Evolutionary conservation across 2,113 vertebrate species (phyloP).

Genomic region (Stigmatopora argus): DNA sequence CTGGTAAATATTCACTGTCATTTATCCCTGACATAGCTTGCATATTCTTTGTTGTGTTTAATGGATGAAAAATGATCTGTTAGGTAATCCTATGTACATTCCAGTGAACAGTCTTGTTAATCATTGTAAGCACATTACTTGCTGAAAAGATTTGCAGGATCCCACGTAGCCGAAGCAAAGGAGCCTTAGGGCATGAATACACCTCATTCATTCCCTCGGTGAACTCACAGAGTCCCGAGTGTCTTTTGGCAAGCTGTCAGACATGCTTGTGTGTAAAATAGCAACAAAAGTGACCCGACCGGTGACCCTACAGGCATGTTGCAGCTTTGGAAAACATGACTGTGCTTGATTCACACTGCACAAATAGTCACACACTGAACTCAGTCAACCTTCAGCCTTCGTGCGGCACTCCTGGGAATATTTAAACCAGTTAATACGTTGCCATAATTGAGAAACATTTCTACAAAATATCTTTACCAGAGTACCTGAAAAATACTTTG

Average conservation of each 20-base stretch:
- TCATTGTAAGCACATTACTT: slow-evolving; percentile 22
- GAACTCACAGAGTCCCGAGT: slow-evolving; percentile 44
- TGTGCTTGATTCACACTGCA: slow-evolving; percentile 32
- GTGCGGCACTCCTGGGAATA: too few relatives aligned
- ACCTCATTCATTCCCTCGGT: slow-evolving; percentile 49
- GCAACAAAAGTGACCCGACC: slow-evolving; percentile 25
- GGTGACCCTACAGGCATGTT: slow-evolving; percentile 33
- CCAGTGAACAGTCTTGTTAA: slow-evolving; percentile 20
- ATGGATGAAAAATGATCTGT: slow-evolving; percentile 13
- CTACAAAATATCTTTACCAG: too few relatives aligned
- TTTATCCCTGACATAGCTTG: slow-evolving; percentile 7
- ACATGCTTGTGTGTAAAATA: slow-evolving; percentile 31
- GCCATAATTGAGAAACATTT: background rate
- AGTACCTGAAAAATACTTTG: background rate
- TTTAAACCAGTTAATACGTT: too few relatives aligned
- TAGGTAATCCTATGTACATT: slow-evolving; percentile 19
- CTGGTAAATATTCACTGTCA: background rate
- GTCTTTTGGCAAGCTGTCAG: slow-evolving; percentile 39
- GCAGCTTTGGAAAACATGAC: slow-evolving; percentile 31
- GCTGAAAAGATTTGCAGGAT: slow-evolving; percentile 35
- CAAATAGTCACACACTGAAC: slow-evolving; percentile 22
- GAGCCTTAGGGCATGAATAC: slow-evolving; percentile 49
- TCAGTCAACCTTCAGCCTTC: slow-evolving; percentile 23
- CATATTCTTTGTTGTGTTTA: slow-evolving; percentile 11
- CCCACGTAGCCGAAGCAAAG: slow-evolving; percentile 41